phyloP scores from a whole-genome alignment of 2,113 vertebrate species.

The Xyliphius kryptos region DNA sequence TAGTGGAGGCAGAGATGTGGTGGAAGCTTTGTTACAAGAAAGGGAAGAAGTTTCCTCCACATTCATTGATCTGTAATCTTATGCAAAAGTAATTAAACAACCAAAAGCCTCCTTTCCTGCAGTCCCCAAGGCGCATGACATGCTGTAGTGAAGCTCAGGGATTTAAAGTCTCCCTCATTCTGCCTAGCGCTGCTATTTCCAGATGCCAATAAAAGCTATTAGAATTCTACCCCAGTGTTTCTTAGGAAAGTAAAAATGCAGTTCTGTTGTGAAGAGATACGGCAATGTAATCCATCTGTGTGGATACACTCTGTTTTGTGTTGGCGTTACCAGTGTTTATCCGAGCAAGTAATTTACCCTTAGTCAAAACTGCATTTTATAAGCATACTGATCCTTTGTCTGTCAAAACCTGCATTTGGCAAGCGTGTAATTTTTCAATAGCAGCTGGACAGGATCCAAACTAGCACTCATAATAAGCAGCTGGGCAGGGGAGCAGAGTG shows the following conservation, averaged over 20 bases:
- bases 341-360: constrained; percentile 2
- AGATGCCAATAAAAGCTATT: constrained; percentile 57
- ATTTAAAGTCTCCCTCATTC: constrained; percentile 50
- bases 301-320: constrained; percentile 5
- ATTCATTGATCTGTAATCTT: constrained; percentile 54
- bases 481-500: constrained; percentile 11
- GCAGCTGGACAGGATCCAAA: constrained; percentile 10
- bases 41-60: constrained; percentile 32
- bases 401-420: constrained; percentile 4
- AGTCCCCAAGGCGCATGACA: constrained; percentile 26
- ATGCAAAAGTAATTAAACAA: constrained; percentile 70
- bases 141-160: constrained; percentile 44
- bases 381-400: constrained; percentile 22
- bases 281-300: constrained; percentile 21
- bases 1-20: neutral
- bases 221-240: constrained; percentile 46
- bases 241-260: constrained; percentile 30
- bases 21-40: constrained; percentile 24
- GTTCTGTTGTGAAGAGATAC: constrained; percentile 15
- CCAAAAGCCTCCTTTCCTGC: constrained; percentile 48
- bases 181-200: constrained; percentile 36
- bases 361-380: neutral
- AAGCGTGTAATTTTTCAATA: constrained; percentile 15
- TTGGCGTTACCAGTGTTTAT: constrained; percentile 1
- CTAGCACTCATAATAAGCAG: constrained; percentile 33